Evolutionary conservation across 2,797 vertebrate species (phyloP).

Genomic region (Lerista edwardsae): DNA sequence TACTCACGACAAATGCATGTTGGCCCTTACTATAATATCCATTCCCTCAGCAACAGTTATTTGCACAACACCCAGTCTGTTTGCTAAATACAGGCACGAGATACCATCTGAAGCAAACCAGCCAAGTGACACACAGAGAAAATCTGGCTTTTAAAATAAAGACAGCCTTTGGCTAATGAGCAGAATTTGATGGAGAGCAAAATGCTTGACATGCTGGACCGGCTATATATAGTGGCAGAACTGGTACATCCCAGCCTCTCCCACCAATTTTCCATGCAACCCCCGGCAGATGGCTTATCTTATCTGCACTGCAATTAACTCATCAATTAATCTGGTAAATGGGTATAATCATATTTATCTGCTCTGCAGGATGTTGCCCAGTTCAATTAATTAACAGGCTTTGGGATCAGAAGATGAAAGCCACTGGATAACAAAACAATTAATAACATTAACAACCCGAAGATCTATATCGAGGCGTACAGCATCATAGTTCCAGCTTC

Average conservation of each 20-base stretch:
- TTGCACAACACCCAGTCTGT: neutral
- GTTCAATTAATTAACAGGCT: constrained; percentile 15
- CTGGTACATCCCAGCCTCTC: neutral
- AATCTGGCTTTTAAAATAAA: neutral
- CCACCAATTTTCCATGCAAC: constrained; percentile 2
- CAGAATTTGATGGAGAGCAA: neutral
- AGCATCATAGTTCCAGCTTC: constrained; percentile 14
- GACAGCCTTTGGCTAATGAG: neutral
- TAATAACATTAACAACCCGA: constrained; percentile 10
- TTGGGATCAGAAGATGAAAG: neutral
- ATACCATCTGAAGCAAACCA: neutral
- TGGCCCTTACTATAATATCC: neutral
- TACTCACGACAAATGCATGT: neutral
- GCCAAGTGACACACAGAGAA: neutral
- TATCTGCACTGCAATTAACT: constrained; percentile 40
- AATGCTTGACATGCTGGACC: neutral
- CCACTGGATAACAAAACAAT: neutral
- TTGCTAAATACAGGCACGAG: neutral
- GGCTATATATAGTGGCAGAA: neutral
- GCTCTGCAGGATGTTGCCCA: neutral
- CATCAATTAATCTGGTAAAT: constrained; percentile 38
- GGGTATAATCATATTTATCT: constrained; percentile 32
- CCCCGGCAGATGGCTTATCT: neutral
- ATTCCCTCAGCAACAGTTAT: neutral
- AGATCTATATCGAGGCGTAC: constrained; percentile 13